Conservation (phyloP, 2,888 invertebrate species). For the Cactoblastis cactorum region DNA sequence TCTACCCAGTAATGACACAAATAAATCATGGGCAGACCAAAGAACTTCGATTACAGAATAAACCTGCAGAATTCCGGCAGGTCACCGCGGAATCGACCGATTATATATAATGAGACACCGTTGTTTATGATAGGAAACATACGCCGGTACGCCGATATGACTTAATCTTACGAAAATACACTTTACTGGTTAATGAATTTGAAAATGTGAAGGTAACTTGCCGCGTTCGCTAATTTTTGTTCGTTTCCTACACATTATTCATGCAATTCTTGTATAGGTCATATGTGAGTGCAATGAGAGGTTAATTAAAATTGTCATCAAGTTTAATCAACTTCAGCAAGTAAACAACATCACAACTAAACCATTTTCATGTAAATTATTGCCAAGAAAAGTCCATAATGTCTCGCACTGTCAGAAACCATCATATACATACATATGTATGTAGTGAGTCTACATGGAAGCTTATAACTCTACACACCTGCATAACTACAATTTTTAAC, state of each 20-base stretch:
- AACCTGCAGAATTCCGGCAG: conserved; percentile 1
- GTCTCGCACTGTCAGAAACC: no score
- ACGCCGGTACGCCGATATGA: neutral
- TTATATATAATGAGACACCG: neutral
- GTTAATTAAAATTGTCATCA: no score
- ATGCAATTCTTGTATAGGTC: neutral
- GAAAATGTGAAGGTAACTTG: neutral
- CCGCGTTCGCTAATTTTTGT: neutral
- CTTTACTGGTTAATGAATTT: neutral
- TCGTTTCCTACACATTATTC: neutral
- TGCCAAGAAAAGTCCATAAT: no score
- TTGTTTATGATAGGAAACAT: neutral
- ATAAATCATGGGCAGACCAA: neutral
- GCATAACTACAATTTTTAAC: no score
- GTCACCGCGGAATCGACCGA: neutral
- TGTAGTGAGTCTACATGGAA: no score
- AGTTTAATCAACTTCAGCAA: no score
- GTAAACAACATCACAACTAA: no score
- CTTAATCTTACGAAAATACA: neutral
- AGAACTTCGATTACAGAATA: neutral
- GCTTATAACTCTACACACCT: no score
- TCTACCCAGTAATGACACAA: neutral
- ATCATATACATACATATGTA: no score
- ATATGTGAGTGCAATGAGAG: no score
- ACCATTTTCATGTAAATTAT: no score